Percentiles rank a stretch among this genome's conserved stretches.
These are phyloP conservation scores for Rhaphigaster nebulosa DNA, from an alignment of 2,888 invertebrate species.

Conservation along the genomic window DNA sequence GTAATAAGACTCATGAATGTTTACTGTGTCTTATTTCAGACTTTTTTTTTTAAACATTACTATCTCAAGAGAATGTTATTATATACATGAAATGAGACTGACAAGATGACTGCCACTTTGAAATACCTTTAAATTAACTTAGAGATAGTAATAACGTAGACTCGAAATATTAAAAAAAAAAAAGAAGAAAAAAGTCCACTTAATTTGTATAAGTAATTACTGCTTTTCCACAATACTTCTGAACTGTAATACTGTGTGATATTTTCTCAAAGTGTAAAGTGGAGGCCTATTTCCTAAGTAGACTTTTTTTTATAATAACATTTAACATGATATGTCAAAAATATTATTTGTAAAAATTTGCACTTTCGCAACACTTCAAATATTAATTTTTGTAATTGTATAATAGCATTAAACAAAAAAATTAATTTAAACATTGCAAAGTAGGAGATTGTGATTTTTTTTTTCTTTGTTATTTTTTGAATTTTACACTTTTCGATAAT, in stretches of 20 bases:
- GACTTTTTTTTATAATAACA: slow-evolving; percentile 30
- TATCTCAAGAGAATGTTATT: slow-evolving; percentile 51
- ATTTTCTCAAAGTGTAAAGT: slow-evolving; percentile 49
- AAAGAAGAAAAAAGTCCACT: slow-evolving; percentile 53
- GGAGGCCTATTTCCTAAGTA: slow-evolving; percentile 52
- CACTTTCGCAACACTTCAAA: slow-evolving; percentile 56
- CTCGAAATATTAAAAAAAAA: slow-evolving; percentile 40
- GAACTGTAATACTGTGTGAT: slow-evolving; percentile 58
- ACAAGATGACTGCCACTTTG: slow-evolving; percentile 62
- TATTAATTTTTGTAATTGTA: slow-evolving; percentile 53
- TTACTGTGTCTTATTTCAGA: slow-evolving; percentile 61
- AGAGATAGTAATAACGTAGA: slow-evolving; percentile 45
- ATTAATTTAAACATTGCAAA: slow-evolving; percentile 58
- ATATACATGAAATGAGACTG: slow-evolving; percentile 61
- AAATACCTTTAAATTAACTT: slow-evolving; percentile 54
- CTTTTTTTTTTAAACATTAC: slow-evolving; percentile 54
- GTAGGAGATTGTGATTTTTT: slow-evolving; percentile 58
- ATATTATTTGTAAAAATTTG: slow-evolving; percentile 51
- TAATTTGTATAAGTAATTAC: slow-evolving; percentile 32
- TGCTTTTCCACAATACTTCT: slow-evolving; percentile 53
- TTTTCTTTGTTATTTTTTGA: slow-evolving; percentile 56
- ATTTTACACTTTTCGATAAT: slow-evolving; percentile 57
- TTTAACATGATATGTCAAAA: slow-evolving; percentile 34
- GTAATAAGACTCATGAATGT: slow-evolving; percentile 59
- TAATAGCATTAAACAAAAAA: slow-evolving; percentile 52